phyloP scores from a whole-genome alignment of 2,888 invertebrate species.

The Crematogaster levior region DNA sequence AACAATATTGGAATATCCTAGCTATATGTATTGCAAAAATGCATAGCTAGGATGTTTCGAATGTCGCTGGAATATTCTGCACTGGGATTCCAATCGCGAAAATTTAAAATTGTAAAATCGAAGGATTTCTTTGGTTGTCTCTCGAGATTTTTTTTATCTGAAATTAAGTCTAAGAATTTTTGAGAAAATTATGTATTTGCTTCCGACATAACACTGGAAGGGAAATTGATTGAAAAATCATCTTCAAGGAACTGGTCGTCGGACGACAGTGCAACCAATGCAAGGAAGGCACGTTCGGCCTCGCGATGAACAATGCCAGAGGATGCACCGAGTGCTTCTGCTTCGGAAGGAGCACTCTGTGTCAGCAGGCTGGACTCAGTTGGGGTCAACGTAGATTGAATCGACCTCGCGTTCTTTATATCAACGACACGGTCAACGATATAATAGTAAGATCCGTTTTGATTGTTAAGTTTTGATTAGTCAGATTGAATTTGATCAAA shows the following conservation, averaged over 20 bases:
- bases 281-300: slow-evolving; percentile 94
- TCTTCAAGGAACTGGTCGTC: slow-evolving; percentile 90
- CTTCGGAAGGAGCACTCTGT: slow-evolving; percentile 94
- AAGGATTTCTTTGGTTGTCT: not conserved
- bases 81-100: not conserved
- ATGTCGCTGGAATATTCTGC: too few relatives aligned
- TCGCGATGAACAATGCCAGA: slow-evolving; percentile 91
- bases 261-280: slow-evolving; percentile 95
- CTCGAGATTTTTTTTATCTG: not conserved
- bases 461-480: not conserved
- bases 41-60: too few relatives aligned
- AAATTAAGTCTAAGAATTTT: not conserved
- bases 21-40: too few relatives aligned
- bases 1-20: too few relatives aligned
- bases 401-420: slow-evolving; percentile 84
- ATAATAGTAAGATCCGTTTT: slow-evolving; percentile 72
- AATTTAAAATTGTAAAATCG: not conserved
- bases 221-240: not conserved
- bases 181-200: not conserved
- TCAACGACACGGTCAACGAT: slow-evolving; percentile 81
- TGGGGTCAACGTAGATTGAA: slow-evolving; percentile 93
- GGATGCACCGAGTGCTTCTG: slow-evolving; percentile 99
- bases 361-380: slow-evolving; percentile 92
- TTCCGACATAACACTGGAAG: not conserved
- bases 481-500: not conserved